Percentiles rank a stretch among this genome's conserved stretches.
Conservation (phyloP, 2,888 invertebrate species). For the Marasmarcha lunaedactyla region DNA sequence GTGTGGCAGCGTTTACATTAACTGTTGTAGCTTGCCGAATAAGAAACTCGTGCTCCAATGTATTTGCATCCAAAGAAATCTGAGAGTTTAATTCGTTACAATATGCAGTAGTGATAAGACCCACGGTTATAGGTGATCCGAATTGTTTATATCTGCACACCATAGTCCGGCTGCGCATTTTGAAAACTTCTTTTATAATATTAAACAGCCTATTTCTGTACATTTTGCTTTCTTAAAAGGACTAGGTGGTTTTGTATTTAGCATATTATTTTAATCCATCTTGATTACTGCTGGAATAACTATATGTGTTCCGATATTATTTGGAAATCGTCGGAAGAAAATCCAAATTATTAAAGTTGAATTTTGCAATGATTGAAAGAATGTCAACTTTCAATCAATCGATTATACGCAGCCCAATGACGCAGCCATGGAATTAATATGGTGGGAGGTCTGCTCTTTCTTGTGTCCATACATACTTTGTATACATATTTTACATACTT, state of each 20-base stretch:
- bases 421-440: too few species aligned
- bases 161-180: neutral
- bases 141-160: neutral
- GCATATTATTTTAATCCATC: neutral
- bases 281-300: too few species aligned
- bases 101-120: conserved; percentile 30
- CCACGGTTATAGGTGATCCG: conserved; percentile 32
- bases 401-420: too few species aligned
- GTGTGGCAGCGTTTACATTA: conserved; percentile 65
- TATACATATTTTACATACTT: too few species aligned
- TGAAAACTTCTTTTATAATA: conserved; percentile 25
- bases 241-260: neutral
- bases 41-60: conserved; percentile 60
- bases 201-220: conserved; percentile 33
- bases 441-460: too few species aligned
- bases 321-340: too few species aligned
- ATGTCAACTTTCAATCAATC: too few species aligned
- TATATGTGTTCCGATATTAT: too few species aligned
- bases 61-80: conserved; percentile 30
- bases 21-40: conserved; percentile 66
- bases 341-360: too few species aligned
- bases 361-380: too few species aligned
- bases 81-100: conserved; percentile 34
- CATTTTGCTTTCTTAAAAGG: conserved; percentile 23
- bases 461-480: too few species aligned